phyloP scores from a whole-genome alignment of 2,113 vertebrate genomes.

The Calyptommatus sinebrachiatus region DNA sequence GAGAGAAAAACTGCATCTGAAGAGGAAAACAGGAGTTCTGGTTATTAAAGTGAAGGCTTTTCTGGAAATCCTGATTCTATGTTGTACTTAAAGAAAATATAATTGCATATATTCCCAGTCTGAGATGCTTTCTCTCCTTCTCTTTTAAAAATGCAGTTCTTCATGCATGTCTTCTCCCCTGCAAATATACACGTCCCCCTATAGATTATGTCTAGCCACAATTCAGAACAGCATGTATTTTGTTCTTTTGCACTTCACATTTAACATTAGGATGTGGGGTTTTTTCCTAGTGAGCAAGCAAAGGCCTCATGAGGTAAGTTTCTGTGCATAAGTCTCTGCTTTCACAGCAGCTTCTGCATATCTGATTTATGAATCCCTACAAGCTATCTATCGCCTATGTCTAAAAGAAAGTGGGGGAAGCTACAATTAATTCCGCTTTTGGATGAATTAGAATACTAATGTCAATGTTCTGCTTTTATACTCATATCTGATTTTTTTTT shows the following conservation, averaged over 20 bases:
- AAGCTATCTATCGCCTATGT: constrained; percentile 57
- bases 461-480: constrained; percentile 52
- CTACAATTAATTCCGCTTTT: constrained; percentile 61
- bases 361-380: constrained; percentile 62
- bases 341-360: constrained; percentile 48
- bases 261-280: constrained; percentile 46
- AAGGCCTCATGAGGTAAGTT: constrained; percentile 56
- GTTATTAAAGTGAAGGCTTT: constrained; percentile 50
- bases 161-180: constrained; percentile 11
- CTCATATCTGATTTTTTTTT: not conserved
- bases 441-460: constrained; percentile 56
- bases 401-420: constrained; percentile 50
- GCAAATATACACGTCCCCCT: constrained; percentile 39
- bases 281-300: constrained; percentile 49
- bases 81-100: constrained; percentile 47
- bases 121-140: constrained; percentile 25
- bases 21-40: not conserved
- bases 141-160: constrained; percentile 37
- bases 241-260: constrained; percentile 48
- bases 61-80: constrained; percentile 38
- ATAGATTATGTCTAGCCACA: constrained; percentile 47
- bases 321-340: constrained; percentile 61
- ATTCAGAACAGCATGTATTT: constrained; percentile 53
- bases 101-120: constrained; percentile 32
- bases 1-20: constrained; percentile 40